Evolutionary conservation across 1,140 invertebrate species (phyloP).

Genomic region (Drosophila guanche): DNA sequence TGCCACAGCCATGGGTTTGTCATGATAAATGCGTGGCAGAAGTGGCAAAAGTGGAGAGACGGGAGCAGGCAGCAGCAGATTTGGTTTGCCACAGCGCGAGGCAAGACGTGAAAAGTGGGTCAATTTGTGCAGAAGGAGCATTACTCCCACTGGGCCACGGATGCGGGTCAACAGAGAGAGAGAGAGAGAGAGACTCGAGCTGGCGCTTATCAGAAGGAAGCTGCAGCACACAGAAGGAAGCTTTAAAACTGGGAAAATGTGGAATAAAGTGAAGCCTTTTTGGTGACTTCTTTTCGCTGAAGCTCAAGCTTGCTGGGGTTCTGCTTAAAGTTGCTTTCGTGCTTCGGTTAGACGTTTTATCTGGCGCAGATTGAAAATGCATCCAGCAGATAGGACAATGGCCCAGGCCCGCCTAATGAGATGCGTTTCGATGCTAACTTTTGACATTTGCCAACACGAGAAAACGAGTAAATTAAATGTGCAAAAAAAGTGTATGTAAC

Average conservation of each 20-base stretch:
- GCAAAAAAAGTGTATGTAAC: slow-evolving; percentile 23
- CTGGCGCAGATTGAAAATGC: slow-evolving; percentile 32
- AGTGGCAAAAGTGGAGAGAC: slow-evolving; percentile 41
- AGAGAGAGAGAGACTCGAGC: not conserved
- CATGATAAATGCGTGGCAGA: slow-evolving; percentile 76
- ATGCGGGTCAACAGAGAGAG: not conserved
- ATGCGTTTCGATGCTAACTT: slow-evolving; percentile 65
- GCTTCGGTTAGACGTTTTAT: slow-evolving; percentile 28
- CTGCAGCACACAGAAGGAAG: not conserved
- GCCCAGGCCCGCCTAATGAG: slow-evolving; percentile 56
- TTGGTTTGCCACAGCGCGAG: not conserved
- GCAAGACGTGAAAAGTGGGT: slow-evolving; percentile 19
- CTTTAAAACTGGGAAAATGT: not conserved
- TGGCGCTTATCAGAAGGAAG: too few relatives aligned
- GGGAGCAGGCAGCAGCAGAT: slow-evolving; percentile 15
- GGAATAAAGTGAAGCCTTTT: not conserved
- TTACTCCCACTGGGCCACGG: not conserved
- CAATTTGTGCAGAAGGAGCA: slow-evolving; percentile 15
- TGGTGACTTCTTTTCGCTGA: not conserved
- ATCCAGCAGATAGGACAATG: slow-evolving; percentile 18
- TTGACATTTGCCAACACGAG: slow-evolving; percentile 60
- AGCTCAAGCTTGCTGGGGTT: not conserved
- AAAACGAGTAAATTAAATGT: slow-evolving; percentile 69
- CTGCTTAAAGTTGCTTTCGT: slow-evolving; percentile 17
- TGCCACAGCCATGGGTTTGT: slow-evolving; percentile 40